These are phyloP conservation scores for Neomicropteryx cornuta DNA, from an alignment of 1,140 invertebrate species.

Conservation along the genomic window DNA sequence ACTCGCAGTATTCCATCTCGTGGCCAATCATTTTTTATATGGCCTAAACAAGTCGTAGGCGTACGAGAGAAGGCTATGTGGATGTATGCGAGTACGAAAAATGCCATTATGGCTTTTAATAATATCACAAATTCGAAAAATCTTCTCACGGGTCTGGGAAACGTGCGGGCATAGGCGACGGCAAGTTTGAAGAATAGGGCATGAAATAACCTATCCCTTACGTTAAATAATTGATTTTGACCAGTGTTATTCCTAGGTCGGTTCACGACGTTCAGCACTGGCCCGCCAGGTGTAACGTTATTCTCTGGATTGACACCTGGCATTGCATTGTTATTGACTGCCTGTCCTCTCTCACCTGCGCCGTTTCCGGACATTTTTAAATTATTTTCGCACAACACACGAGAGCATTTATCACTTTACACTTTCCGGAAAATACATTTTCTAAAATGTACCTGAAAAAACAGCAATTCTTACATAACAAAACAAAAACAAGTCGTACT, in stretches of 20 bases:
- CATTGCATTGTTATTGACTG: conserved; percentile 30
- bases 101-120: conserved; percentile 77
- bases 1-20: conserved; percentile 90
- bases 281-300: conserved; percentile 36
- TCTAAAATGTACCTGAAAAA: no score
- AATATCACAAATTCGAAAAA: conserved; percentile 87
- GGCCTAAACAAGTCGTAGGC: conserved; percentile 87
- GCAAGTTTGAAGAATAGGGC: conserved; percentile 88
- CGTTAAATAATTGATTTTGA: conserved; percentile 68
- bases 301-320: conserved; percentile 40
- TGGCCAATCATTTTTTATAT: conserved; percentile 86
- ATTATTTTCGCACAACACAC: neutral
- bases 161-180: conserved; percentile 77
- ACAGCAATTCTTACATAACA: no score
- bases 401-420: neutral
- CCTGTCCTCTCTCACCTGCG: conserved; percentile 21
- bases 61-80: conserved; percentile 88
- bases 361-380: conserved; percentile 13
- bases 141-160: conserved; percentile 75
- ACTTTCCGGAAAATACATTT: no score
- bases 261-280: conserved; percentile 39
- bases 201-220: conserved; percentile 90
- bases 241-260: conserved; percentile 44
- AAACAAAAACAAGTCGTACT: no score
- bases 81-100: conserved; percentile 89